Base-by-base conservation (phyloP, 2,888 invertebrate species). In the Sepiola atlantica region DNA sequence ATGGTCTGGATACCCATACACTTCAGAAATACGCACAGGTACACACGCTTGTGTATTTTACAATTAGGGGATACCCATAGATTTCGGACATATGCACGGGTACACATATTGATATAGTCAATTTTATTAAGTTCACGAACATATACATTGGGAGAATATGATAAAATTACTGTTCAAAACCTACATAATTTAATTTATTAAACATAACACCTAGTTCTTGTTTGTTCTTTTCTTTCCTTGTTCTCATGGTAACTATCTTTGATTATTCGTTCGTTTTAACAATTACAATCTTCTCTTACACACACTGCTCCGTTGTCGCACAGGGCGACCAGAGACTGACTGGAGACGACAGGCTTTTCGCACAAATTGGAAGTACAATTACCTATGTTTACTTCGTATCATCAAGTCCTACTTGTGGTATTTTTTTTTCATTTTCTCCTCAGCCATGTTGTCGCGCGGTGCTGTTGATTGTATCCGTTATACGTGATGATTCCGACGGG, bases 301-400 rank as follows among this genome's bases (percentile, higher is more conserved):
- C n/a, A 77, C 77, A 77, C n/a, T 18, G 77, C n/a, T 77, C 32
- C 77, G n/a, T 77, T 77, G 77, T 77, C 77, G 77, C 77, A 77
- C n/a, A 77, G 45, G 45, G 45, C 16, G 16, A 77, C 32, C 16
- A 77, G 28, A n/a, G 77, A 77, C 10, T n/a, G 45, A 45, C n/a
- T 77, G 16, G n/a, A 77, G 77, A 77, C n/a, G 77, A n/a, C 14
- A 77, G n/a, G 18, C 10, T 77, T 45, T 18, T 77, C n/a, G 32
- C n/a, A n/a, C 45, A 77, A 77, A 77, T n/a, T 77, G 77, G 77
- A 77, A 77, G 77, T 77, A 77, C n/a, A 77, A 77, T 77, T 77
- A 77, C 20, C 77, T n/a, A 77, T 77, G 77, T 77, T 77, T 77
- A 77, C 77, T n/a, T 77, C 77, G 32, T 77, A 77, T 77, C n/a